Percentiles rank a stretch among this genome's conserved stretches.
phyloP scores from a whole-genome alignment of 2,888 invertebrate genomes.

The Hydrotaea diabolus region DNA sequence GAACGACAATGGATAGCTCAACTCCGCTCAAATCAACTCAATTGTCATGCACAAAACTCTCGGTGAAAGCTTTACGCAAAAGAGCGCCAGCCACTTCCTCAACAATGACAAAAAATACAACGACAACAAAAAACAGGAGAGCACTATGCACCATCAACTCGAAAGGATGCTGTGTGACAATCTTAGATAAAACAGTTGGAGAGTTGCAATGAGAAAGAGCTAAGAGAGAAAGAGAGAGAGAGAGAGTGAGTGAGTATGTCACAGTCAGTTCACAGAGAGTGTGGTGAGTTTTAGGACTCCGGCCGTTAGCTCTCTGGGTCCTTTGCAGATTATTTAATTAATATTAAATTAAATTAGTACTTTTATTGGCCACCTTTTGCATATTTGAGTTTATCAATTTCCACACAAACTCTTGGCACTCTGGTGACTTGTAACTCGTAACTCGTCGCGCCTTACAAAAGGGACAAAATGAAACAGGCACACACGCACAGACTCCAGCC shows the following conservation, averaged over 20 bases:
- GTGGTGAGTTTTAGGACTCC: neutral
- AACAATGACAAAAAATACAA: too few relatives aligned
- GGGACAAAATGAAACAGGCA: neutral
- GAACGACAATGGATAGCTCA: slow-evolving; percentile 45
- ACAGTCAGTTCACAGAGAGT: neutral
- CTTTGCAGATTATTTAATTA: slow-evolving; percentile 47
- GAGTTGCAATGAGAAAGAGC: too few relatives aligned
- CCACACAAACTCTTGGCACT: neutral
- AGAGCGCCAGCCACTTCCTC: neutral
- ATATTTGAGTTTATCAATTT: slow-evolving; percentile 63
- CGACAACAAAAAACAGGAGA: neutral
- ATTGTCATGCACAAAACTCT: neutral
- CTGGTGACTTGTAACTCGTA: too few relatives aligned
- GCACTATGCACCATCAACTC: slow-evolving; percentile 26
- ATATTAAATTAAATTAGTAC: slow-evolving; percentile 63
- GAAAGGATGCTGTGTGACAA: slow-evolving; percentile 9
- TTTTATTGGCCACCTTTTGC: slow-evolving; percentile 80
- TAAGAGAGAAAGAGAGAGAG: slow-evolving; percentile 32
- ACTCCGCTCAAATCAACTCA: neutral
- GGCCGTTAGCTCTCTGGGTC: neutral
- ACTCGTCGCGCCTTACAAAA: neutral
- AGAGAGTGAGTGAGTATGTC: neutral
- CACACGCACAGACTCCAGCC: too few relatives aligned
- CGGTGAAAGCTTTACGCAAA: neutral
- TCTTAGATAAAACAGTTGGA: neutral